Evolutionary conservation across 2,888 invertebrate genomes (phyloP).

Genomic region (Phytoseiulus persimilis): DNA sequence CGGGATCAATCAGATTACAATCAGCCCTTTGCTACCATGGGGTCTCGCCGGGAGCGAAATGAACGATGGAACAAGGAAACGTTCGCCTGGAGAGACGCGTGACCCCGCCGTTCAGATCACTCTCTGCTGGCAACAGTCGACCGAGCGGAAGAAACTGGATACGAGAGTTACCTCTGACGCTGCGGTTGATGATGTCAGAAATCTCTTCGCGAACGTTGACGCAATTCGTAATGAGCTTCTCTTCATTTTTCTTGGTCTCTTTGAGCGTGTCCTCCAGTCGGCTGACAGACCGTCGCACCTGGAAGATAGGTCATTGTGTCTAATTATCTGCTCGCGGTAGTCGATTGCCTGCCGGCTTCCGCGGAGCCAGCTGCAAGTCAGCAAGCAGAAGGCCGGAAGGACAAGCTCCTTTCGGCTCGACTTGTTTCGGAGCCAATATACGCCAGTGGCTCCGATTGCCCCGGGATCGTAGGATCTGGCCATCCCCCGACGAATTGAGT

Average conservation of each 20-base stretch:
- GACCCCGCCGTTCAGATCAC: no score
- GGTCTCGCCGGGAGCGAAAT: background rate
- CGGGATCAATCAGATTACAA: background rate
- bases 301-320: conserved; percentile 43
- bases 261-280: conserved; percentile 75
- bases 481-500: background rate
- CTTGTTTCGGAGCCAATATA: background rate
- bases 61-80: background rate
- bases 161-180: conserved; percentile 42
- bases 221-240: conserved; percentile 78
- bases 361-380: background rate
- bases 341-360: background rate
- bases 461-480: background rate
- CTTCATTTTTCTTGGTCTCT: conserved; percentile 69
- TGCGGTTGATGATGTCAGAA: conserved; percentile 64
- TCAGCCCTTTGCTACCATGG: background rate
- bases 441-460: background rate
- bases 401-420: background rate
- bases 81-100: background rate
- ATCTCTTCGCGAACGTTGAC: conserved; percentile 84
- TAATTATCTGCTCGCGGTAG: background rate
- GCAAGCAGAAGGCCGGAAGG: background rate
- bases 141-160: background rate
- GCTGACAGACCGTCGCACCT: conserved; percentile 65
- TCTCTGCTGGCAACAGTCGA: no score